Evolutionary conservation across 1,140 invertebrate species (phyloP).

Genomic region (Lepidurus apus): DNA sequence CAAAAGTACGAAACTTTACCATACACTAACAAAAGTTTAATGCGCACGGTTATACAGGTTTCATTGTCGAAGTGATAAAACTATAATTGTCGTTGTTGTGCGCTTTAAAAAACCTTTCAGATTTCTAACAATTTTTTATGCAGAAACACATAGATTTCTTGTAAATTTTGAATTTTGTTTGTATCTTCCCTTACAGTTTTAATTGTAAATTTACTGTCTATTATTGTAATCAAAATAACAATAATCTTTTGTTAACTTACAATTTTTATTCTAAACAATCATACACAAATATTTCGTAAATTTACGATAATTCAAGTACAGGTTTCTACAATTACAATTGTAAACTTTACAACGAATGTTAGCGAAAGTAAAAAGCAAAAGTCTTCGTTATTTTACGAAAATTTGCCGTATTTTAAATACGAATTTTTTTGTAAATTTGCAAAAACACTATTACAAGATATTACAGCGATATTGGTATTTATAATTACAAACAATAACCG

Average conservation of each 20-base stretch:
- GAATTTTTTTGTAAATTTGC: background rate
- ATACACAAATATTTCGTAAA: background rate
- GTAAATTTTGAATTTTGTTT: background rate
- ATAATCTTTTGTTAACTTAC: background rate
- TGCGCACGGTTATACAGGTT: background rate
- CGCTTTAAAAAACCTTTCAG: background rate
- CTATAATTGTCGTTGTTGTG: background rate
- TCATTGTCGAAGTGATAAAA: background rate
- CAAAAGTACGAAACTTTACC: background rate
- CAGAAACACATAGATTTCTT: background rate
- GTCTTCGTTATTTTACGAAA: background rate
- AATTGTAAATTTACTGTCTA: background rate
- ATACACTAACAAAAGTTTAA: background rate
- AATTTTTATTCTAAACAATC: background rate
- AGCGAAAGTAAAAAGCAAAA: background rate
- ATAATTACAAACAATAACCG: background rate
- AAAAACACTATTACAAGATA: constrained; percentile 3
- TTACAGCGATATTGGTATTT: background rate
- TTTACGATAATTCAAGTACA: background rate
- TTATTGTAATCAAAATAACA: background rate
- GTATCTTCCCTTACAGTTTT: background rate
- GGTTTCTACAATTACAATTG: background rate
- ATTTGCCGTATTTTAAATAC: constrained; percentile 7
- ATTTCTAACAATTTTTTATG: background rate
- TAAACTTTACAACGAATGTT: background rate